Evolutionary conservation across 2,797 vertebrate genomes (phyloP).

Genomic region (Lepilemur ruficaudatus): DNA sequence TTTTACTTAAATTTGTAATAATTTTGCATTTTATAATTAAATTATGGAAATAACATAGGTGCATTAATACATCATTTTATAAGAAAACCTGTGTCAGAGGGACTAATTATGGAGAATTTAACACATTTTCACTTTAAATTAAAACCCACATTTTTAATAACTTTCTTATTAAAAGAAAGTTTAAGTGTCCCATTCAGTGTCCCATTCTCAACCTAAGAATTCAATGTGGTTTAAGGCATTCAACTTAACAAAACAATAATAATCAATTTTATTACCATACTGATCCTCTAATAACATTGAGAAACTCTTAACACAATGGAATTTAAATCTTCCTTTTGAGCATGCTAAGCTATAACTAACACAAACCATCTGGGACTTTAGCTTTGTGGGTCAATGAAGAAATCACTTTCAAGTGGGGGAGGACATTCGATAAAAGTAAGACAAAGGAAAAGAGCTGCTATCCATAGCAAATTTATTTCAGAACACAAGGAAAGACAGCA

Average conservation of each 20-base stretch:
- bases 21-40: background rate
- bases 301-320: background rate
- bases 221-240: background rate
- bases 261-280: background rate
- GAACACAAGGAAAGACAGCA: background rate
- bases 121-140: background rate
- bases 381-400: background rate
- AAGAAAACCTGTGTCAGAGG: background rate
- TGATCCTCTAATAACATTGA: background rate
- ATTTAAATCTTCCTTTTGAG: background rate
- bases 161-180: too few relatives aligned
- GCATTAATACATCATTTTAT: background rate
- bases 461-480: background rate
- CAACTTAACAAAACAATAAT: conserved; percentile 52
- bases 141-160: conserved; percentile 38
- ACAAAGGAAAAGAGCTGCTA: background rate
- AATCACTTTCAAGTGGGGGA: background rate
- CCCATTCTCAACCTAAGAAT: conserved; percentile 28
- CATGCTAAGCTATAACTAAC: background rate
- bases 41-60: background rate
- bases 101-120: background rate
- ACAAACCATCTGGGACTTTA: background rate
- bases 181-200: too few relatives aligned
- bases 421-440: background rate
- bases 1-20: background rate